Evolutionary conservation across 2,888 invertebrate species (phyloP).

Genomic region (Tridacna gigas): DNA sequence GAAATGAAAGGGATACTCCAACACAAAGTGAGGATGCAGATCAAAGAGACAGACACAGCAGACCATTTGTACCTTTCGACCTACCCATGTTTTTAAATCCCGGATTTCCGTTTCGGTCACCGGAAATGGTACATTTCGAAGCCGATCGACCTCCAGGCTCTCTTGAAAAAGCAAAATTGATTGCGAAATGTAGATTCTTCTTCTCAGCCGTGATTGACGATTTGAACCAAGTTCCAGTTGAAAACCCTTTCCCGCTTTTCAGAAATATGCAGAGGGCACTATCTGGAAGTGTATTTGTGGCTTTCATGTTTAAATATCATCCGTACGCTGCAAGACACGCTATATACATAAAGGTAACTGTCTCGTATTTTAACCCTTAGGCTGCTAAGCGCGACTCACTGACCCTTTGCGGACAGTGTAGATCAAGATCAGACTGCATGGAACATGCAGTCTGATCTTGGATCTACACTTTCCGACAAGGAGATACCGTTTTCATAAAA

Average conservation of each 20-base stretch:
- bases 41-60: too few relatives aligned
- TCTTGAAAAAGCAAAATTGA: slow-evolving; percentile 16
- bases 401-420: too few relatives aligned
- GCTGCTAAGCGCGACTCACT: too few relatives aligned
- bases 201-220: neutral
- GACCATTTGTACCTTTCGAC: too few relatives aligned
- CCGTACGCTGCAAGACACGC: slow-evolving; percentile 41
- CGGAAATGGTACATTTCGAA: neutral
- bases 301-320: slow-evolving; percentile 45
- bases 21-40: too few relatives aligned
- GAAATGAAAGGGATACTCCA: too few relatives aligned
- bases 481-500: too few relatives aligned
- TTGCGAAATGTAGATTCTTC: neutral
- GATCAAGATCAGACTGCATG: too few relatives aligned
- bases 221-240: slow-evolving; percentile 21
- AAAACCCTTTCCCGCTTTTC: neutral
- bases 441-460: too few relatives aligned
- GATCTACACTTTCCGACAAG: too few relatives aligned
- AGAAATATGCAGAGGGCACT: neutral
- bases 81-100: too few relatives aligned
- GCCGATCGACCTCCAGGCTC: neutral
- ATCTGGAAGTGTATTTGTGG: slow-evolving; percentile 15
- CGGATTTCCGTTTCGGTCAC: neutral
- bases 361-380: too few relatives aligned
- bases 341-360: slow-evolving; percentile 39